Evolutionary conservation across 2,888 invertebrate genomes (phyloP), one percentile per base, ranked within the genome.

Genomic region (Linnaemya vulpina): DNA sequence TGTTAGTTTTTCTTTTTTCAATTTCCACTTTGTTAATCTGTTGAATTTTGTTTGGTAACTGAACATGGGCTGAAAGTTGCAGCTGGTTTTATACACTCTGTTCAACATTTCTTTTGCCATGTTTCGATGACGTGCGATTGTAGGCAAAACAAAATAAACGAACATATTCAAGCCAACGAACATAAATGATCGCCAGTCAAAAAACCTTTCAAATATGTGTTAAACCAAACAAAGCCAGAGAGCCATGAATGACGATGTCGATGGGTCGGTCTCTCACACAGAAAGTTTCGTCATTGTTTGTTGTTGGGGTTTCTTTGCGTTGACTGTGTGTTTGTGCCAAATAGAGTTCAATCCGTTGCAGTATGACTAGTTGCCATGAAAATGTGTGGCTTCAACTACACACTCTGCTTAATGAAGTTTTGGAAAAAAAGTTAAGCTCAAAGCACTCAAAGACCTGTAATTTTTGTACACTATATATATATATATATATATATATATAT

Each of bases 81-180:
- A 74, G 46, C 71, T 82, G 78, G 82, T 85, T 85, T 79, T 82
- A 85, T 85, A 85, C 78, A 78, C 55, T 79, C 78, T 71, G 43
- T 70, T 25, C 82, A 77, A 77, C 65, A 83, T 71, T 75, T 75
- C 75, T 81, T 77, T 75, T 71, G 78, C 75, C 65, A 71, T 77
- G 65, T 71, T n/a, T 49, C 60, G 73, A 46, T 81, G 74, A 85
- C 78, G 78, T 85, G 82, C 68, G 38, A 17, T 82, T 85, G 85
- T 71, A 73, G 68, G 62, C 74, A 67, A 73, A 83, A 71, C 75
- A 53, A 68, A 62, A 55, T 46, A 67, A 77, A 58, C 40, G 13
- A 76, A 49, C 73, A 30, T 20, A 17, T 49, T 49, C 49, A 67
- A 0, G 53, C n/a, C 38, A 60, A 53, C 62, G 15, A 68, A 68